Conservation (phyloP, 1,140 invertebrate genomes). For the Drosophila nigromelanica region DNA sequence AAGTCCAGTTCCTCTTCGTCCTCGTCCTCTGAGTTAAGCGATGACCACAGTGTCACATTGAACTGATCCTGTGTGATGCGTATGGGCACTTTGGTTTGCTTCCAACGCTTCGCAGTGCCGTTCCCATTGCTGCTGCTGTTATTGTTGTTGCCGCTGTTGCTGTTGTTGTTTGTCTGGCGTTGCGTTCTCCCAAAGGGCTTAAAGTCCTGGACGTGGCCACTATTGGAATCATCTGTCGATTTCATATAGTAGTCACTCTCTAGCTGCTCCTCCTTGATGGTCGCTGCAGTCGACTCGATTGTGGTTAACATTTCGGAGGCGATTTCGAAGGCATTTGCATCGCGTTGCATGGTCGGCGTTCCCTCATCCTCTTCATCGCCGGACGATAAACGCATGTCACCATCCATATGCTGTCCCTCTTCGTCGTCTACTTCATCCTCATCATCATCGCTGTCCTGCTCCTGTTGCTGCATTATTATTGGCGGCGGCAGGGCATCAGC, state of each 20-base stretch:
- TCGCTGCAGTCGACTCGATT: slow-evolving; percentile 67
- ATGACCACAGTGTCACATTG: slow-evolving; percentile 73
- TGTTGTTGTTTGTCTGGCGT: slow-evolving; percentile 15
- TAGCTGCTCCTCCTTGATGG: slow-evolving; percentile 70
- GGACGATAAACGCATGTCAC: slow-evolving; percentile 47
- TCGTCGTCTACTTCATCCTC: slow-evolving; percentile 57
- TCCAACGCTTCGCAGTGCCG: slow-evolving; percentile 63
- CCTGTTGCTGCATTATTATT: slow-evolving; percentile 73
- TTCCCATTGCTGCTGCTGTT: background rate
- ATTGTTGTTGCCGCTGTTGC: slow-evolving; percentile 1
- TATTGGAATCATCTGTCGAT: slow-evolving; percentile 65
- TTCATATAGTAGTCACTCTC: slow-evolving; percentile 74
- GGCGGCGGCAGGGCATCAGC: slow-evolving; percentile 72
- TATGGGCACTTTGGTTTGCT: slow-evolving; percentile 75
- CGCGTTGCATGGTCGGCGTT: slow-evolving; percentile 17
- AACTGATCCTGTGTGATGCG: slow-evolving; percentile 74
- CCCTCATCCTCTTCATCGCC: slow-evolving; percentile 55
- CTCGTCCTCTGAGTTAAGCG: slow-evolving; percentile 69
- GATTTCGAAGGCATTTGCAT: slow-evolving; percentile 62
- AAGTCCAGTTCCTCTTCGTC: slow-evolving; percentile 64
- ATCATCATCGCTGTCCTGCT: slow-evolving; percentile 63
- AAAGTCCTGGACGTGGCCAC: slow-evolving; percentile 66
- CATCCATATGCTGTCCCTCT: slow-evolving; percentile 44
- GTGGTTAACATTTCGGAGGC: slow-evolving; percentile 71
- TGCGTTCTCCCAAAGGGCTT: slow-evolving; percentile 59